Conservation (phyloP, 2,113 vertebrate species). For the Rhinoderma darwinii region DNA sequence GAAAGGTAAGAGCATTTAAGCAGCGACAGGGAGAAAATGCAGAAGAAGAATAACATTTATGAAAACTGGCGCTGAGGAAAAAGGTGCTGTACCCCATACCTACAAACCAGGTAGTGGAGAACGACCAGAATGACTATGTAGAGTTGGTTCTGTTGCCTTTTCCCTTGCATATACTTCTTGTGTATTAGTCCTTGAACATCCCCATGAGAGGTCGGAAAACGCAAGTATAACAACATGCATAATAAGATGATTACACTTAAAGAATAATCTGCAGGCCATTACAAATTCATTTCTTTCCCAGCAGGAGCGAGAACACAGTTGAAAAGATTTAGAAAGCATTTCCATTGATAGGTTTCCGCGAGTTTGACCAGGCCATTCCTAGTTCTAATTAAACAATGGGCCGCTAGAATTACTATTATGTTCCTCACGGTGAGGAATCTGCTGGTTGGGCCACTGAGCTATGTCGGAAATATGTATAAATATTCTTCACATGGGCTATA, state of each 20-base stretch:
- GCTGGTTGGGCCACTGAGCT: too few species aligned
- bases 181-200: not conserved
- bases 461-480: too few species aligned
- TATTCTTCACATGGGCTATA: too few species aligned
- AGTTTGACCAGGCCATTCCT: not conserved
- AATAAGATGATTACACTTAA: too few species aligned
- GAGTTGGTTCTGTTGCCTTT: not conserved
- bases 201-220: not conserved
- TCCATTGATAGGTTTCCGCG: not conserved
- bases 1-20: conserved; percentile 3
- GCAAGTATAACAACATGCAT: too few species aligned
- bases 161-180: not conserved
- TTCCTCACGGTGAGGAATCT: too few species aligned
- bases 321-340: not conserved
- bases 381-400: too few species aligned
- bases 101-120: too few species aligned
- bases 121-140: too few species aligned
- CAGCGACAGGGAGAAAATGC: not conserved
- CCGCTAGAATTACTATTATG: too few species aligned
- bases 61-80: not conserved
- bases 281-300: not conserved
- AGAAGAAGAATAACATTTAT: not conserved
- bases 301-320: not conserved
- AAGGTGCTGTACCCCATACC: not conserved
- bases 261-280: not conserved